Conservation (phyloP, 2,888 invertebrate species). For the Drosophila formosana region DNA sequence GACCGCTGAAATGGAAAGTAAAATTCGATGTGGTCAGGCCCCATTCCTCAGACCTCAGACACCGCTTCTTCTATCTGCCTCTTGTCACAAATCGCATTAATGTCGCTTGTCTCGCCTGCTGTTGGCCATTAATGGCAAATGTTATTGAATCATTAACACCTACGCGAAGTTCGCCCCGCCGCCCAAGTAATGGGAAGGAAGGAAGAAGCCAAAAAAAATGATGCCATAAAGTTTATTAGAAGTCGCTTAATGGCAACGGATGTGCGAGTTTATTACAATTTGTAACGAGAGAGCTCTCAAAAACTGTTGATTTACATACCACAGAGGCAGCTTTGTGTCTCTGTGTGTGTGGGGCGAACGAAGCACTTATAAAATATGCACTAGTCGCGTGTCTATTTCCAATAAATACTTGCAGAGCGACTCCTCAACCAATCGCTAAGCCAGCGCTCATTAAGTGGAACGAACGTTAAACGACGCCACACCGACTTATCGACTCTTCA, state of each 20-base stretch:
- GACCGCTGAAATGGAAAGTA: conserved; percentile 35
- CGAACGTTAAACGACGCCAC: conserved; percentile 25
- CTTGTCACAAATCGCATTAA: conserved; percentile 63
- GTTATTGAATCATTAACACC: conserved; percentile 81
- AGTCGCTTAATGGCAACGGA: conserved; percentile 78
- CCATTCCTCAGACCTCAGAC: neutral
- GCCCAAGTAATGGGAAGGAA: neutral
- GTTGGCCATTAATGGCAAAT: conserved; percentile 72
- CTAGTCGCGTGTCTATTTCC: conserved; percentile 75
- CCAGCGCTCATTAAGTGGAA: conserved; percentile 51
- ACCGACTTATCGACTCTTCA: neutral
- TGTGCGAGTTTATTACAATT: conserved; percentile 79
- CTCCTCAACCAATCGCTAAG: conserved; percentile 28
- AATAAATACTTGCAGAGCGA: conserved; percentile 70
- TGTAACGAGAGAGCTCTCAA: conserved; percentile 71
- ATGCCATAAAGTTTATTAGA: conserved; percentile 80
- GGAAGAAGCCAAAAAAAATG: conserved; percentile 44
- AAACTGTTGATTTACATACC: conserved; percentile 66
- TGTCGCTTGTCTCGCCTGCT: conserved; percentile 72
- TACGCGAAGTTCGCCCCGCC: conserved; percentile 26
- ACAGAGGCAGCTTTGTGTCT: neutral
- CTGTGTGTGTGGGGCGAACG: neutral
- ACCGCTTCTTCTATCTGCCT: neutral
- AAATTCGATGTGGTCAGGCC: conserved; percentile 50
- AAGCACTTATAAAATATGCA: conserved; percentile 77